Conservation (phyloP, 2,113 vertebrate genomes). For the Maccullochella peelii region DNA sequence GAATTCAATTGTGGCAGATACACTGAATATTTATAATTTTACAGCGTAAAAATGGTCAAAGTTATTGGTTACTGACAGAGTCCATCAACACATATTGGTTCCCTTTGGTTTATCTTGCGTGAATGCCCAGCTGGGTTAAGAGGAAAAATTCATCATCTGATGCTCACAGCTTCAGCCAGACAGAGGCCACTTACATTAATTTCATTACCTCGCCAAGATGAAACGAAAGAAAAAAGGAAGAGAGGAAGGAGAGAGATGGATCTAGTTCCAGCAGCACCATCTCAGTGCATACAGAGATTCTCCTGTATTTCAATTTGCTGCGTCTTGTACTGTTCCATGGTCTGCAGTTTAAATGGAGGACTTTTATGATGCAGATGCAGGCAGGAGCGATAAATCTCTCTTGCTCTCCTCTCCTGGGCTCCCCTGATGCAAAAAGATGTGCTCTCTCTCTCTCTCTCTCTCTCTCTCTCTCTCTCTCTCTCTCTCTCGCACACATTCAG, state of each 20-base stretch:
- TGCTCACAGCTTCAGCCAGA: constrained; percentile 39
- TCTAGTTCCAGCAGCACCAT: constrained; percentile 36
- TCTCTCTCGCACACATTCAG: neutral
- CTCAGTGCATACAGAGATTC: constrained; percentile 41
- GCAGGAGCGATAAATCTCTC: constrained; percentile 79
- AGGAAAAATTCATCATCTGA: constrained; percentile 15
- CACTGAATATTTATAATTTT: neutral
- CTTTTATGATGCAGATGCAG: constrained; percentile 81
- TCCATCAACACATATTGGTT: neutral
- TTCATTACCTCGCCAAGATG: constrained; percentile 67
- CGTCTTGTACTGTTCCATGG: constrained; percentile 62
- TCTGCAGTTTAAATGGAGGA: constrained; percentile 72
- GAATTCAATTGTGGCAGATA: neutral
- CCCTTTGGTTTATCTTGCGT: neutral
- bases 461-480: constrained; percentile 12
- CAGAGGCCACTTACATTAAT: constrained; percentile 57
- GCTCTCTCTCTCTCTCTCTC: constrained; percentile 19
- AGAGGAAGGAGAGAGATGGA: constrained; percentile 15
- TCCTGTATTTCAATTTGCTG: constrained; percentile 73
- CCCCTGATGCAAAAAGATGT: constrained; percentile 70
- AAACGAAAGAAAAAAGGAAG: constrained; percentile 32
- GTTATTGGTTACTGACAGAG: neutral
- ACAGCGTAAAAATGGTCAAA: neutral
- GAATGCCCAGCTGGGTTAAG: constrained; percentile 3
- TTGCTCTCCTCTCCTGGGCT: constrained; percentile 60